A percentile compares a stretch with the other conserved stretches of the same genome.
These are phyloP conservation scores for Drosophila peninsularis DNA, from an alignment of 2,888 invertebrate species.

Conservation along the genomic window DNA sequence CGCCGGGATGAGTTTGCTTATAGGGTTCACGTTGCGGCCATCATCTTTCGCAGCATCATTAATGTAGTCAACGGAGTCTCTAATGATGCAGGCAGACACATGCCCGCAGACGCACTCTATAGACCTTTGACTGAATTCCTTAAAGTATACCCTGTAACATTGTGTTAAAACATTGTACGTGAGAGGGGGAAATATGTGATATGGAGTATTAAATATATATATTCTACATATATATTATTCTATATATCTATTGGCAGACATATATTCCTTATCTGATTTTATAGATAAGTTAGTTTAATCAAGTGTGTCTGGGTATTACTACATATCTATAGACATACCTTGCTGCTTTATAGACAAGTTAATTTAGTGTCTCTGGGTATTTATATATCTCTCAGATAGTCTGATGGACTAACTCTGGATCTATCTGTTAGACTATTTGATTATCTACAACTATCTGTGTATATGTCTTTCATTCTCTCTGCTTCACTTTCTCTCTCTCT, in stretches of 20 bases:
- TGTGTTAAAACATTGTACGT: no score
- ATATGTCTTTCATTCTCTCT: background rate
- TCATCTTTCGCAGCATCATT: conserved; percentile 61
- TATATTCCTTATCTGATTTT: no score
- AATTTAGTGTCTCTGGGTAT: no score
- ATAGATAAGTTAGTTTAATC: no score
- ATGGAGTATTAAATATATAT: background rate
- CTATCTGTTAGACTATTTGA: no score
- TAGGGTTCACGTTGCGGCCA: conserved; percentile 70
- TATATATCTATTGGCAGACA: background rate
- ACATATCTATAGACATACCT: no score
- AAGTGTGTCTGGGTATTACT: no score
- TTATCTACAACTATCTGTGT: no score
- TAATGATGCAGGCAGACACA: conserved; percentile 47
- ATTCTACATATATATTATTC: no score
- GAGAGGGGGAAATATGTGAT: background rate
- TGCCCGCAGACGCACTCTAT: conserved; percentile 18
- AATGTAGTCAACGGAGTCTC: conserved; percentile 44
- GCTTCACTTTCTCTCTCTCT: background rate
- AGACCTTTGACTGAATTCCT: background rate
- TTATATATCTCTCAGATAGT: no score
- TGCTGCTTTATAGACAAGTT: no score
- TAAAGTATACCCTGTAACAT: background rate
- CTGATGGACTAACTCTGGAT: no score
- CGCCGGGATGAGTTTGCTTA: conserved; percentile 76